Percentiles rank a stretch among this genome's conserved stretches.
These are phyloP conservation scores for Aphaenogaster ashmeadi DNA, from an alignment of 1,140 invertebrate species.

Conservation along the genomic window DNA sequence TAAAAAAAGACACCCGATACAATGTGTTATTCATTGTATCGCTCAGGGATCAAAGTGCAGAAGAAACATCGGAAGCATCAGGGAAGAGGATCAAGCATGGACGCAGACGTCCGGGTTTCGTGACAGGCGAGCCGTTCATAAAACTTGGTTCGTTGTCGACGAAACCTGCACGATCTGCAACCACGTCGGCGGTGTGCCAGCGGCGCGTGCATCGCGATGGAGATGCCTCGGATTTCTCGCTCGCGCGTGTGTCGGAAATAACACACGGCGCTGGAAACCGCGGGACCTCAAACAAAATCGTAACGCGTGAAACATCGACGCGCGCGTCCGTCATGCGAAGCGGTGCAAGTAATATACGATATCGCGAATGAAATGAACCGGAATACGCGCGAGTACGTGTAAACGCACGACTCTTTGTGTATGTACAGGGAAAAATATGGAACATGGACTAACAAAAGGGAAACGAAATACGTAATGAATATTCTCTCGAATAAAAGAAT, in stretches of 20 bases:
- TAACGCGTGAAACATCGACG: conserved; percentile 41
- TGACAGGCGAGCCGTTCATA: conserved; percentile 91
- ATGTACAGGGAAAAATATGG: neutral
- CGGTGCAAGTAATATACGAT: conserved; percentile 32
- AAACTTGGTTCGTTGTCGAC: conserved; percentile 95
- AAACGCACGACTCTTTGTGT: neutral
- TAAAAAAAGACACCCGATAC: neutral
- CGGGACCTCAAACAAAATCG: conserved; percentile 41
- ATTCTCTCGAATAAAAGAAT: conserved; percentile 16
- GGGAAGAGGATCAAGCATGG: conserved; percentile 74
- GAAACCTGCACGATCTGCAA: conserved; percentile 94
- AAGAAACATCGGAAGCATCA: conserved; percentile 46
- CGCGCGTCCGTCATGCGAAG: conserved; percentile 17
- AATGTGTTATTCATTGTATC: neutral
- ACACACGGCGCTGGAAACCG: conserved; percentile 27
- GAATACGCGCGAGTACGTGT: neutral
- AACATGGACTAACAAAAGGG: neutral
- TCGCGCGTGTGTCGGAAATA: conserved; percentile 50
- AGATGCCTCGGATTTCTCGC: conserved; percentile 38
- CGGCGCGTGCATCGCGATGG: conserved; percentile 13
- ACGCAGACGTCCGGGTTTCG: conserved; percentile 91
- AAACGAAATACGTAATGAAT: conserved; percentile 17
- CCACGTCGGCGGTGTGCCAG: conserved; percentile 79
- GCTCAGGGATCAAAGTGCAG: neutral
- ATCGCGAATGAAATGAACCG: conserved; percentile 45